Conservation (phyloP, 1,140 invertebrate species). For the Thalassaphorura encarpata region DNA sequence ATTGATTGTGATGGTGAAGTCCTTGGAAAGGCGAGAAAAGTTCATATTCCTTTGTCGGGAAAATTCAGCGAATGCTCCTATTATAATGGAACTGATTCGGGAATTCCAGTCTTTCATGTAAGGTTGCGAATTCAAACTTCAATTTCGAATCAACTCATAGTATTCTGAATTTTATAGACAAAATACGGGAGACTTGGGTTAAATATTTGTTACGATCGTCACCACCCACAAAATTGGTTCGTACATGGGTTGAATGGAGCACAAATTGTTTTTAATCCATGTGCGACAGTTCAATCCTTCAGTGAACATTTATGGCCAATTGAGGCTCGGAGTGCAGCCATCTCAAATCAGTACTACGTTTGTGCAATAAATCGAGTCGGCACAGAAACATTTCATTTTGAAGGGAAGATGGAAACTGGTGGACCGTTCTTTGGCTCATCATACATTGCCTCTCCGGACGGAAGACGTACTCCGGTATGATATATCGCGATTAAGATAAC, state of each 20-base stretch:
- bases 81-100: background rate
- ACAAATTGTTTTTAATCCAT: conserved; percentile 16
- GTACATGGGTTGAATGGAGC: conserved; percentile 6
- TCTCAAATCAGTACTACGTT: conserved; percentile 1
- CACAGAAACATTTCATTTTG: background rate
- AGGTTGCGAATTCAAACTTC: background rate
- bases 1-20: conserved; percentile 6
- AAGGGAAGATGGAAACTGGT: background rate
- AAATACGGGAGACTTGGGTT: conserved; percentile 4
- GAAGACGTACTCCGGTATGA: conserved; percentile 10
- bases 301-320: conserved; percentile 12
- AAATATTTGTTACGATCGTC: conserved; percentile 15
- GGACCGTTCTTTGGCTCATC: conserved; percentile 11
- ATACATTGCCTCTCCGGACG: conserved; percentile 6
- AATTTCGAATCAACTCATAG: background rate
- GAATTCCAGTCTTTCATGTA: conserved; percentile 15
- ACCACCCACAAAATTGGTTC: conserved; percentile 10
- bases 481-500: no score
- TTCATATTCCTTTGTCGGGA: conserved; percentile 9
- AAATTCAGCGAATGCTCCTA: conserved; percentile 10
- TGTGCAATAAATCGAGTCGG: conserved; percentile 14
- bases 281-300: conserved; percentile 12
- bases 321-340: conserved; percentile 10
- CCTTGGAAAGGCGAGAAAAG: background rate
- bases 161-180: background rate